Evolutionary conservation across 2,113 vertebrate species (phyloP).

Genomic region (Columba livia): DNA sequence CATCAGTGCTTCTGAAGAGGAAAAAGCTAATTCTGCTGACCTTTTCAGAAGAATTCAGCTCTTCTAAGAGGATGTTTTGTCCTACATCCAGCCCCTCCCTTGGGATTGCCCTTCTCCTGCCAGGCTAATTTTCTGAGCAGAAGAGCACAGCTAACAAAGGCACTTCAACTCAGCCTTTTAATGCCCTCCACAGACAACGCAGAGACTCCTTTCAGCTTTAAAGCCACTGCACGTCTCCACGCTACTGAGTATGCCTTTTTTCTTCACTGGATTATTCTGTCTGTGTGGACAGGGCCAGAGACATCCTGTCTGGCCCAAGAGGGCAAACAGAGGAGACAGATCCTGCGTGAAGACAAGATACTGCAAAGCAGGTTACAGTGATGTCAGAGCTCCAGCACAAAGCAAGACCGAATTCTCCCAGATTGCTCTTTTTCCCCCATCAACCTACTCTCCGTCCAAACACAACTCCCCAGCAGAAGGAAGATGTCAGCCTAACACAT

Average conservation of each 20-base stretch:
- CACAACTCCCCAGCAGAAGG: background rate
- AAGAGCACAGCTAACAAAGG: background rate
- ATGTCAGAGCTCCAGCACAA: background rate
- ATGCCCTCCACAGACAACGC: background rate
- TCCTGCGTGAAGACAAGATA: background rate
- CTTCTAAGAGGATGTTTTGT: background rate
- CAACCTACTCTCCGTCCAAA: background rate
- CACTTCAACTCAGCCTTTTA: background rate
- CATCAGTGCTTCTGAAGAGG: background rate
- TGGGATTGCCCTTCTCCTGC: background rate
- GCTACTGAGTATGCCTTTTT: background rate
- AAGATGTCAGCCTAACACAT: background rate
- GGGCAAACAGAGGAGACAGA: background rate
- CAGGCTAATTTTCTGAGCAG: background rate
- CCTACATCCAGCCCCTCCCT: background rate
- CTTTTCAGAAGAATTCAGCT: background rate
- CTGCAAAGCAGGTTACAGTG: background rate
- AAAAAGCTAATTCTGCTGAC: background rate
- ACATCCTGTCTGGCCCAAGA: background rate
- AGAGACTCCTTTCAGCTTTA: background rate
- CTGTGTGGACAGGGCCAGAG: background rate
- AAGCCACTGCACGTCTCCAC: background rate
- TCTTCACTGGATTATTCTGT: background rate
- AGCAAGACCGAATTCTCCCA: background rate
- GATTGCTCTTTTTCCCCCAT: background rate